Evolutionary conservation across 2,888 invertebrate species (phyloP).

Genomic region (Xanthia togata): DNA sequence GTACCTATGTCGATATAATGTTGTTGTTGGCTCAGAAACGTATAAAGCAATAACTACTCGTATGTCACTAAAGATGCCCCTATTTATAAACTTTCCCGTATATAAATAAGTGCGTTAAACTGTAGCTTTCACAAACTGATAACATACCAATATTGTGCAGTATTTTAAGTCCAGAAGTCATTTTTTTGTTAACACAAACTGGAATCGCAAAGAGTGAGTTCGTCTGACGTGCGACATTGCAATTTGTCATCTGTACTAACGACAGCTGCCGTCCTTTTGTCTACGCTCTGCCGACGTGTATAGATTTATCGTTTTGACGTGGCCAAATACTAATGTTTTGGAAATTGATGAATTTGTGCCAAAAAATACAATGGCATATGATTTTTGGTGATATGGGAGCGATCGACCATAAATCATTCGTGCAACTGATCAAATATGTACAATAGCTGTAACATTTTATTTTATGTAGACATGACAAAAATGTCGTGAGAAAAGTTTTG

Average conservation of each 20-base stretch:
- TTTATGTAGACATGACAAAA: neutral
- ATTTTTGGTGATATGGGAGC: constrained; percentile 1
- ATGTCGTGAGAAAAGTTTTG: neutral
- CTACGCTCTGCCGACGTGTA: constrained; percentile 64
- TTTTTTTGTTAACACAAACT: constrained; percentile 13
- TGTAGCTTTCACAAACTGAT: neutral
- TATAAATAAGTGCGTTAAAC: neutral
- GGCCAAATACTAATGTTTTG: constrained; percentile 56
- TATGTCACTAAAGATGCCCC: neutral
- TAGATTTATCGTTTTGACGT: constrained; percentile 65
- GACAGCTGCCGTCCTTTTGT: constrained; percentile 80
- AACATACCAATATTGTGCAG: neutral
- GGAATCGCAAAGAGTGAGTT: constrained; percentile 43
- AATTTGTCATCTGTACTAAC: constrained; percentile 80
- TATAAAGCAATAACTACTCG: neutral
- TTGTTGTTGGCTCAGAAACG: neutral
- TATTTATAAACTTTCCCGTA: neutral
- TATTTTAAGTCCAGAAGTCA: constrained; percentile 10
- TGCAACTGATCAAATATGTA: neutral
- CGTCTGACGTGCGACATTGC: constrained; percentile 68
- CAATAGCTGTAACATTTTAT: neutral
- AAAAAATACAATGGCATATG: constrained; percentile 36
- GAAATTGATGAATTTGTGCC: constrained; percentile 52
- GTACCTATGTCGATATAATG: neutral
- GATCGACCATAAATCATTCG: constrained; percentile 21